Conservation (phyloP, 2,113 vertebrate genomes). For the Pan paniscus region DNA sequence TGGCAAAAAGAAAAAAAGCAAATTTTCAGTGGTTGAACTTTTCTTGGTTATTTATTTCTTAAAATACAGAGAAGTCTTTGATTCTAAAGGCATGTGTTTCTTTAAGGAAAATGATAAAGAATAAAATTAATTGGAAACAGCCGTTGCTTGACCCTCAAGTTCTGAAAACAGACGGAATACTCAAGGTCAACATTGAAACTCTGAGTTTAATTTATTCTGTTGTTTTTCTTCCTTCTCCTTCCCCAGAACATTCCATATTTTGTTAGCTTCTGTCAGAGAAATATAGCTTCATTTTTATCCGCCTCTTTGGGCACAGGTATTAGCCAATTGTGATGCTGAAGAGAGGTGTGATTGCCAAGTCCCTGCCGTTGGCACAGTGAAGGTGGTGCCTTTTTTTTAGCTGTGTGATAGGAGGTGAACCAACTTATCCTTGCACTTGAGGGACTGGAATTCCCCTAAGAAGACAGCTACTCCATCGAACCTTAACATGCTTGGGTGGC, state of each 20-base stretch:
- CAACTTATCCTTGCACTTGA: neutral
- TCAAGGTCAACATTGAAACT: constrained; percentile 25
- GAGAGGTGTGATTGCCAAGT: neutral
- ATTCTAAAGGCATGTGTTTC: constrained; percentile 40
- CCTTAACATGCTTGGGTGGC: rapidly evolving
- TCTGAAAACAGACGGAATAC: constrained; percentile 44
- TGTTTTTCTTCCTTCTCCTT: constrained; percentile 16
- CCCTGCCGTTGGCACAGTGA: rapidly evolving
- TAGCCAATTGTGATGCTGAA: neutral
- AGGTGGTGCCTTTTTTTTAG: neutral
- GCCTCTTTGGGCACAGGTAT: neutral
- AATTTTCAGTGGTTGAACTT: neutral
- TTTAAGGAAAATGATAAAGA: constrained; percentile 64
- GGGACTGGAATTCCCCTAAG: neutral
- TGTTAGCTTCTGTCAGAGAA: constrained; percentile 23
- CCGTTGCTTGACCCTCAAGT: neutral
- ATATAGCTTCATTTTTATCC: neutral
- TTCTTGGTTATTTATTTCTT: constrained; percentile 16
- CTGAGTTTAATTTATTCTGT: constrained; percentile 34
- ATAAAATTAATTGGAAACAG: constrained; percentile 63
- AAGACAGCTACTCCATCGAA: neutral
- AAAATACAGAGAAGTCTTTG: constrained; percentile 7
- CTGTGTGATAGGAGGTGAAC: neutral
- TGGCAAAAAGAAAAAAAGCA: neutral
- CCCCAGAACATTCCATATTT: neutral